Conservation (phyloP, 2,888 invertebrate species). For the Drosophila cognata region DNA sequence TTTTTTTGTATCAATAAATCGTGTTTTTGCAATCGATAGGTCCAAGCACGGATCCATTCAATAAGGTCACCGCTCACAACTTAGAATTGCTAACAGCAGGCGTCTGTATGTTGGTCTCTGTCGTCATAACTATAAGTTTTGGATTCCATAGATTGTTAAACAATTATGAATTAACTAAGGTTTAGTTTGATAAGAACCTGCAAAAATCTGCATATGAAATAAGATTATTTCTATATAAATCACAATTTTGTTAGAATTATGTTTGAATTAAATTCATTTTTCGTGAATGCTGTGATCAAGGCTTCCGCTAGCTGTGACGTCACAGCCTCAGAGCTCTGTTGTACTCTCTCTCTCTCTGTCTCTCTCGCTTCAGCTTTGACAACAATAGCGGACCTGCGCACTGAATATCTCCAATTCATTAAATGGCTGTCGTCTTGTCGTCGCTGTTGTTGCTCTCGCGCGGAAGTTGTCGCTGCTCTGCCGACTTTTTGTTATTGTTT, state of each 20-base stretch:
- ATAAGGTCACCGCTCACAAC: background rate
- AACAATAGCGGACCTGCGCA: constrained; percentile 44
- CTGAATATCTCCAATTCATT: constrained; percentile 33
- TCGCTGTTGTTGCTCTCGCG: constrained; percentile 55
- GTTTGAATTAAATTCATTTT: background rate
- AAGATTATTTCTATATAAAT: background rate
- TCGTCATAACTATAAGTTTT: constrained; percentile 27
- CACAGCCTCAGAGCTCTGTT: constrained; percentile 7
- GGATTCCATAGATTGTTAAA: background rate
- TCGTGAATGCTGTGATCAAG: background rate
- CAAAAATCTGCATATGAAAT: background rate
- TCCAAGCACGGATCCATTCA: background rate
- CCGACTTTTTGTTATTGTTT: constrained; percentile 63
- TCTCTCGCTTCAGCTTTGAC: constrained; percentile 21
- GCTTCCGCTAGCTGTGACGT: constrained; percentile 33
- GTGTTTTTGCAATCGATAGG: background rate
- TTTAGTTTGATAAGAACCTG: background rate
- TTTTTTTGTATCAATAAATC: background rate
- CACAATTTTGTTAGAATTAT: background rate
- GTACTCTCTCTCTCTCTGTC: constrained; percentile 10
- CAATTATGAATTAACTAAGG: background rate
- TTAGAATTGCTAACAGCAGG: background rate
- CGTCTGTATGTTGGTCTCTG: background rate
- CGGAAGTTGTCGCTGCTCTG: constrained; percentile 53
- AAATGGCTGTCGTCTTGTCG: constrained; percentile 44